Base-by-base conservation (phyloP, 2,888 invertebrate genomes). In the Eupithecia centaureata region DNA sequence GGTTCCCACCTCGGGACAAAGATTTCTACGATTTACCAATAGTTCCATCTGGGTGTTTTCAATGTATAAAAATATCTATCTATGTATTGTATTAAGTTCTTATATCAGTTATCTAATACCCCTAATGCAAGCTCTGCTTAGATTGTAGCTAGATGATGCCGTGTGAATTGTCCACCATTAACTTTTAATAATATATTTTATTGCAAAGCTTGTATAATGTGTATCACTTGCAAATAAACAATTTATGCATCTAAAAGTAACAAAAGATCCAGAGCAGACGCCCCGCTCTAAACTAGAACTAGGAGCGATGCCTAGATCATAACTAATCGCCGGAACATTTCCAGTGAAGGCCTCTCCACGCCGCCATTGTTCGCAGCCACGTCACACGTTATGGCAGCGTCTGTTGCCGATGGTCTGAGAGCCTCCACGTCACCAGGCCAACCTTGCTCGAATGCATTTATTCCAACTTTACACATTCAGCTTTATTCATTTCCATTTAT, bases 341-440 rank as follows among this genome's bases (percentile, higher is more conserved):
- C 28, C 61, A 47, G 58, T 32, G 54, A 65, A 62, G 47, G 27
- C 47, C 42, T 57, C 51, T 32, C 35, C 7, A 3, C 54, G 52
- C 3, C 47, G 33, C 70, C 67, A 72, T 76, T 79, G 78, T 79
- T 76, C 74, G 71, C 74, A 63, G 28, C 4, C 30, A 35, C 62
- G 56, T 75, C 72, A 71, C 73, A 73, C 70, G 61, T 68, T 63
- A 61, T 60, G 65, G 35, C 30, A 18, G 22, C 59, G 57, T 66
- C 63, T 77, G 73, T 78, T 76, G 61, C 69, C 63, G 72, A 74
- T 71, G 70, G 61, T 75, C 79, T 79, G 74, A 33, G 5, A 8
- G 5, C 2, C n/a, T n/a, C 3, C 52, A 12, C 27, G 52, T 27
- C 27, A 27, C 52, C 5, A 7, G n/a, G n/a, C 22, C 18, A 42